These are phyloP conservation scores for Tricholauxania praeusta DNA, from an alignment of 2,888 invertebrate genomes.

Conservation along the genomic window DNA sequence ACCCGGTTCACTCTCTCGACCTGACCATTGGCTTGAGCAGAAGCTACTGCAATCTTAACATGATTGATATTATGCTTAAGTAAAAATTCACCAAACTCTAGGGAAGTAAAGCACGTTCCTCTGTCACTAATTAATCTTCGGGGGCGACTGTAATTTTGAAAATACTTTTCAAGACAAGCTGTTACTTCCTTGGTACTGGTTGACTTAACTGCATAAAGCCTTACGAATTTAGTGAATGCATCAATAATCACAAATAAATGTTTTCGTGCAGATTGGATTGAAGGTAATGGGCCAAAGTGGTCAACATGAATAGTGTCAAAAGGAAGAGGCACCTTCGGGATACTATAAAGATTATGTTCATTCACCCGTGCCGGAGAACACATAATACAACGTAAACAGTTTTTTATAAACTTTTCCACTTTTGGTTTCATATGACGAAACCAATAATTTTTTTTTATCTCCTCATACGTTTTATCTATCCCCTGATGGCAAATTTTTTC, in stretches of 20 bases:
- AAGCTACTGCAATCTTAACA: not conserved
- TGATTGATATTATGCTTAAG: constrained; percentile 15
- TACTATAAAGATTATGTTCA: constrained; percentile 32
- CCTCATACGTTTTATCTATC: constrained; percentile 35
- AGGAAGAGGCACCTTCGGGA: constrained; percentile 24
- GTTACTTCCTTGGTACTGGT: constrained; percentile 30
- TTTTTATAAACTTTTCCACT: constrained; percentile 13
- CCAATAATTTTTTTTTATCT: constrained; percentile 40
- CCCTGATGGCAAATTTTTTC: constrained; percentile 41
- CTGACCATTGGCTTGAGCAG: constrained; percentile 12
- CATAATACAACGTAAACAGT: constrained; percentile 25
- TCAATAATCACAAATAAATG: constrained; percentile 24
- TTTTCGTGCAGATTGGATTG: constrained; percentile 27
- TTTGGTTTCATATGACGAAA: constrained; percentile 36
- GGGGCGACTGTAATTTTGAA: constrained; percentile 39
- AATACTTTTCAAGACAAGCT: constrained; percentile 40
- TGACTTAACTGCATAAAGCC: constrained; percentile 25
- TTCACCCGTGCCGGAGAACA: constrained; percentile 11
- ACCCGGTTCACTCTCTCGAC: constrained; percentile 23
- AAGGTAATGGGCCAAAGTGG: constrained; percentile 24
- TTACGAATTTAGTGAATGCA: constrained; percentile 21
- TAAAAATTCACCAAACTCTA: constrained; percentile 14
- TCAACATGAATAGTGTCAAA: constrained; percentile 36
- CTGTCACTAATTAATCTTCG: constrained; percentile 34
- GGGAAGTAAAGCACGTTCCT: constrained; percentile 30